Evolutionary conservation across 2,113 vertebrate genomes (phyloP), one percentile per base, ranked within the genome.

Genomic region (Eretmochelys imbricata): DNA sequence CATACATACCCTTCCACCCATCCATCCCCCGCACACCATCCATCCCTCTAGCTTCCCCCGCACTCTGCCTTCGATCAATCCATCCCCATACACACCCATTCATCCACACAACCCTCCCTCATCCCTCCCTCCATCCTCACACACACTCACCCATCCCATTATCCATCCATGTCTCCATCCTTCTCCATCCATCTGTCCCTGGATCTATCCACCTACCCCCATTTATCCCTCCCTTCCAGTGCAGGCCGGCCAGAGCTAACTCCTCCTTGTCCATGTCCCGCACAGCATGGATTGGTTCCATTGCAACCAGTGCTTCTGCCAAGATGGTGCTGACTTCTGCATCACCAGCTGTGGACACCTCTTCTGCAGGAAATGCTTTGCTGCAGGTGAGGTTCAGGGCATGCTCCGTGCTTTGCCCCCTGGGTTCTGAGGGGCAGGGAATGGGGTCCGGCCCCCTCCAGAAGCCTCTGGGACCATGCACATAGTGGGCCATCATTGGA

Each of bases 251-350:
- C 27, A 38, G 65, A 57, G 53, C 50, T n/a, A 81, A 5, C n/a
- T 86, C 79, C 65, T 16, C 53, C 13, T 95, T 89, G 79, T 29
- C 84, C 54, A 80, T 80, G 84, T 91, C 25, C 96, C 46, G 31
- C 95, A 48, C 84, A 96, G 90, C 82, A 99, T 99, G 99, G 98
- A 99, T 87, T 99, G 99, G 99, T 99, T 99, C 97, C 99, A 99
- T 83, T 99, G 99, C 95, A 99, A 99, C 96, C 95, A 95, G 85
- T 99, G 99, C 96, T 99, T 98, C 92, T 93, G 83, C 80, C 98
- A 95, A 89, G 97, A 96, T 29, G 98, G 98, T 2, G 90, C 93
- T 2, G 95, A 93, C 5, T 99, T 99, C 93, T 97, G 97, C 2
- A 97, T 99, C 62, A 98, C 98, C 93, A 99, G 96, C 96, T 99